Base-by-base conservation (phyloP, 2,888 invertebrate genomes). In the Chloromyia formosa region DNA sequence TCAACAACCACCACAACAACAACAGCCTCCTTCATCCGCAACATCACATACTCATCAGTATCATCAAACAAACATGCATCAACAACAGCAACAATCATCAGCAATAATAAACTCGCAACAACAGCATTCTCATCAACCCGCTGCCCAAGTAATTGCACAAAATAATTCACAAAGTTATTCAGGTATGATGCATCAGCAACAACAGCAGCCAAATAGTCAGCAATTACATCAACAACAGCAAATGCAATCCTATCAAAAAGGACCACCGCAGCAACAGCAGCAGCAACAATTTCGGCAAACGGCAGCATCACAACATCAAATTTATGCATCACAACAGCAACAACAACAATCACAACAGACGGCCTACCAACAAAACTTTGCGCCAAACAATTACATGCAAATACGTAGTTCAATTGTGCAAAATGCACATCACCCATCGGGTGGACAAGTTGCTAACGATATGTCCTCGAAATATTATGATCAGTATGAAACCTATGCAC, bases 401-500 rank as follows among this genome's bases (percentile, higher is more conserved):
- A 76, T 85, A 77, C 81, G 85, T 64, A 82, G 83, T 61, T 82
- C 84, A 69, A 84, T 85, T 77, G 79, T 85, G 74, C 85, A 85
- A 76, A 84, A 82, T 64, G 83, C 85, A 5, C 84, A 84, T 79
- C 83, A 84, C 80, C 85, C 85, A 76, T 83, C 82, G 27, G 84
- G 74, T 40, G 64, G 72, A 0, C 42, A n/a, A 42, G 22, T 22
- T 12, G 69, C 73, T 23, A n/a, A 16, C n/a, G 71, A 56, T 58
- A 54, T 77, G 60, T 18, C 75, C 22, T 18, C 22, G 66, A 77
- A 76, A 75, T 77, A 81, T 56, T 82, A 82, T 76, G 82, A 83
- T 77, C 82, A 82, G 76, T 83, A 82, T 74, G 82, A 83, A 60
- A 82, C 81, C 61, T 81, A 81, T 77, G 79, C 80, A 10, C 79